These are phyloP conservation scores for Synergus umbraculus DNA, from an alignment of 2,888 invertebrate genomes.

Conservation along the genomic window DNA sequence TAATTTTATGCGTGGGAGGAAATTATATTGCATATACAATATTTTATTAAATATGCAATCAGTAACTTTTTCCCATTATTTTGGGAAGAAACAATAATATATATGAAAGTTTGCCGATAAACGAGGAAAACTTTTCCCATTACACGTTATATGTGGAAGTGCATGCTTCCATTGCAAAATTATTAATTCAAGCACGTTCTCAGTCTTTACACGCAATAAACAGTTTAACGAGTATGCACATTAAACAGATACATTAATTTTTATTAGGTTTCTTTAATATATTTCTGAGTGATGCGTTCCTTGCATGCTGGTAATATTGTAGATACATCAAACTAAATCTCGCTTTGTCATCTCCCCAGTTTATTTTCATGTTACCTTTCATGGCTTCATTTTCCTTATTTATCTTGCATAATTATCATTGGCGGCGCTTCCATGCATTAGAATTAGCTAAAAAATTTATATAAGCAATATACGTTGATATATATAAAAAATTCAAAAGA, in stretches of 20 bases:
- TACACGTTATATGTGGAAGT: slow-evolving; percentile 11
- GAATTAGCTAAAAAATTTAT: too few relatives aligned
- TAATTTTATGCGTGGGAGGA: background rate
- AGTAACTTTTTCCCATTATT: background rate
- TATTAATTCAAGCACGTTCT: slow-evolving; percentile 15
- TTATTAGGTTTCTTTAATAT: slow-evolving; percentile 29
- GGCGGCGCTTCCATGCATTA: too few relatives aligned
- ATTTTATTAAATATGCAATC: background rate
- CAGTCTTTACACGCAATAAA: slow-evolving; percentile 24
- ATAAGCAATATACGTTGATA: too few relatives aligned
- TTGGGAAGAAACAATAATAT: background rate
- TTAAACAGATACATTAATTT: slow-evolving; percentile 24
- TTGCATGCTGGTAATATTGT: background rate
- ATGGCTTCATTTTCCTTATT: too few relatives aligned
- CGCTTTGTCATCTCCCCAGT: background rate
- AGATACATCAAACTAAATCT: background rate
- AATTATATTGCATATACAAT: background rate
- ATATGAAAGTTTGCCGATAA: slow-evolving; percentile 1
- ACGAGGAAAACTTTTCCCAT: slow-evolving; percentile 30
- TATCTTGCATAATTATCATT: too few relatives aligned
- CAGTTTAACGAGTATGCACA: slow-evolving; percentile 26
- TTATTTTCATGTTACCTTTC: background rate
- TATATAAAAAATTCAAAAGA: too few relatives aligned
- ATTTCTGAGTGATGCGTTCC: background rate
- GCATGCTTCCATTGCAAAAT: slow-evolving; percentile 4